A percentile compares a stretch with the other conserved stretches of the same genome.
These are phyloP conservation scores for Andrena praecox DNA, from an alignment of 2,888 invertebrate genomes.

Conservation along the genomic window DNA sequence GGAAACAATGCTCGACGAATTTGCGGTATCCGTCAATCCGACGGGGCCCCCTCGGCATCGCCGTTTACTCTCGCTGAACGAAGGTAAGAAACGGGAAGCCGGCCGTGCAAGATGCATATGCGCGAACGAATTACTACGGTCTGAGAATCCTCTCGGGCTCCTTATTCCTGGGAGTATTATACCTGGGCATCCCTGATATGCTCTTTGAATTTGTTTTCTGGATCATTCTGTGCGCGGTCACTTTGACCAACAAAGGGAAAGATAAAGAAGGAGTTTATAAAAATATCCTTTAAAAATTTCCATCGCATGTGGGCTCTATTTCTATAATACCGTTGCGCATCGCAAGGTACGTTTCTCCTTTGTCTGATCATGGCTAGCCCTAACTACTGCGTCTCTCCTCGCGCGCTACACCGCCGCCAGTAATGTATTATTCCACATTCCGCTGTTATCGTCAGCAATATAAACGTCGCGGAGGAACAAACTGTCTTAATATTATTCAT, in stretches of 20 bases:
- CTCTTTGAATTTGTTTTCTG: no score
- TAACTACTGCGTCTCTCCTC: conserved; percentile 12
- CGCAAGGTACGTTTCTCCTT: conserved; percentile 32
- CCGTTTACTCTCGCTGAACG: conserved; percentile 28
- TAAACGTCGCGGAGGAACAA: conserved; percentile 39
- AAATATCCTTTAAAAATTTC: conserved; percentile 18
- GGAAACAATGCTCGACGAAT: conserved; percentile 49
- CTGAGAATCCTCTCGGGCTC: background rate
- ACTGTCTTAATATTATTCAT: conserved; percentile 55
- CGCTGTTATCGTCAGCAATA: conserved; percentile 42
- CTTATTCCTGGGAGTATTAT: background rate
- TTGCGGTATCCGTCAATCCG: conserved; percentile 39
- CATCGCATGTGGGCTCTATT: conserved; percentile 16
- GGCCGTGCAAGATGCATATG: no score
- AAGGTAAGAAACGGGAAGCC: background rate
- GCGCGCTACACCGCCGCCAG: background rate
- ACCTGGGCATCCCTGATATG: background rate
- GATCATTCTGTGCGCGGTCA: no score
- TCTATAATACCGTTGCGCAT: conserved; percentile 49
- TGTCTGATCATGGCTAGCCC: conserved; percentile 43
- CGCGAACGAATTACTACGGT: background rate
- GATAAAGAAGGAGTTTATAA: background rate
- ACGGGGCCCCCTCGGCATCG: background rate
- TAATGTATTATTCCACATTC: conserved; percentile 21
- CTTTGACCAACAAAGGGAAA: background rate